Base-by-base conservation (phyloP, 2,797 vertebrate genomes). In the Megaceryle alcyon region DNA sequence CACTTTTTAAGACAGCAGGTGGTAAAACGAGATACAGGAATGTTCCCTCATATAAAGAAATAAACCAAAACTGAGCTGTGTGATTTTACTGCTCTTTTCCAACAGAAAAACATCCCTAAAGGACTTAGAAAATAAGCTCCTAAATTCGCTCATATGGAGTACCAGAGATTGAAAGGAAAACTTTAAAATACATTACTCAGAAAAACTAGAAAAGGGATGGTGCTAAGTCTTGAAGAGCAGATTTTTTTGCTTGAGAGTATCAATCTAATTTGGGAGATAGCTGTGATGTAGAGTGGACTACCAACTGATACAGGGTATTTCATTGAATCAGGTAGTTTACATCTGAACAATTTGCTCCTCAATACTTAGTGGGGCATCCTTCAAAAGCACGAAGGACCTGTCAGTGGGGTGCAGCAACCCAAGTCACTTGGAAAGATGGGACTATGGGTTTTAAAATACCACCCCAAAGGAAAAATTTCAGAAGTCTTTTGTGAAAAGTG, bases 1-100 rank as follows among this genome's bases (percentile, higher is more conserved):
- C 71, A 82, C 39, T 94, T 75, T 75, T 93, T 94, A 89, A 95
- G 88, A 94, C 93, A 96, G 95, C 95, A 96, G 96, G 96, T 92
- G 96, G 91, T 91, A 96, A 95, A 96, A 96, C 3, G 16, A 95
- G 94, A 96, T 86, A 95, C 76, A 95, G 83, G 88, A 95, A 95
- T 82, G 91, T 93, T 96, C 94, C 90, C 88, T 83, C 90, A 82
- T 90, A 97, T 85, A 94, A 95, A 96, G 81, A 94, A 94, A 95
- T 90, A 92, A 96, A 94, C 56, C 86, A 90, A 94, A 96, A 86
- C 79, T 60, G 85, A 96, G 72, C 68, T 76, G 71, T 89, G 91
- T 69, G 72, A 37, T 94, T 96, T 90, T 95, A 94, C 91, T 92
- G 87, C 68, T 94, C 72, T 94, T 87, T 90, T 95, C 86, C 66